Base-by-base conservation (phyloP, 2,797 vertebrate species). In the Trematomus bernacchii region DNA sequence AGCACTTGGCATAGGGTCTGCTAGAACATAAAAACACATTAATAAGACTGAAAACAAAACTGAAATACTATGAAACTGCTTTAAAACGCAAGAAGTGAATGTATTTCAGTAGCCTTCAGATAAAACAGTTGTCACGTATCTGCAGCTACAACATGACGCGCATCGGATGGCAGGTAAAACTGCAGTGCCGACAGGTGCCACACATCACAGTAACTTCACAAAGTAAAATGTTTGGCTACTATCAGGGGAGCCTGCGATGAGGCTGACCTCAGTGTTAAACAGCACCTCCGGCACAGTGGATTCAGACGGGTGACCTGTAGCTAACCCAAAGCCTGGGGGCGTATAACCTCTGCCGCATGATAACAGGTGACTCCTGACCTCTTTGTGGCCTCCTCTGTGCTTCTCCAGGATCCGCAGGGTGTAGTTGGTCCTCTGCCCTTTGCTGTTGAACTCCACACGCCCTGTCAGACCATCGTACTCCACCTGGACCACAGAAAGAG, bases 351-450 rank as follows among this genome's bases (percentile, higher is more conserved):
- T 75, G 60, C 59, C 71, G 52, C 73, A 73, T 58, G 71, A 76
- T 71, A 86, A 76, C 77, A 87, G 75, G 81, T 84, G 79, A 84
- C 77, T 88, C 50, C 95, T 96, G 86, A 97, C 97, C 97, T 98
- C 95, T 73, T 96, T 96, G 89, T 97, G 97, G 68, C 97, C 97
- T 77, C 95, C 93, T 60, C 93, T 90, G 76, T 96, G 95, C 87
- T 97, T 97, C 91, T 98, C 97, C 85, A 98, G 92, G 88, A 98
- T 96, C 79, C 96, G 92, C 83, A 98, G 91, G 61, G 96, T 97
- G 85, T 98, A 98, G 94, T 98, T 98, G 87, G 97, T 97, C 85
- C 97, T 95, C 91, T 98, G 97, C 69, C 97, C 97, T 95, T 97
- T 97, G 93, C 97, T 98, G 95, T 98, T 98, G 91, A 98, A 98